Evolutionary conservation across 2,888 invertebrate species (phyloP), one percentile per base, ranked within the genome.

Genomic region (Erannis defoliaria): DNA sequence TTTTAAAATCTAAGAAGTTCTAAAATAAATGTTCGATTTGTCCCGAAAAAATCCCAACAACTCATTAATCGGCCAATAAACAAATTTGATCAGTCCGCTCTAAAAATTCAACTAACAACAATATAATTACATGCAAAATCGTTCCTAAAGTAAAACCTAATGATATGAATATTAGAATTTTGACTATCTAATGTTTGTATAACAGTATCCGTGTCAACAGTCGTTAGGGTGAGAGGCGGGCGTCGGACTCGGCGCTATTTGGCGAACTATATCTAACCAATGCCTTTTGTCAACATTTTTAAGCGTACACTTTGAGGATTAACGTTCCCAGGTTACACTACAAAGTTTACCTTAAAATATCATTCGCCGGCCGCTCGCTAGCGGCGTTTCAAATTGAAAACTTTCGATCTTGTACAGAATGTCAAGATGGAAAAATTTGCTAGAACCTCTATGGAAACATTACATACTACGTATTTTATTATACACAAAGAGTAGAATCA

Each of bases 81-180:
- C 80, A 75, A 83, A 85, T 79, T 78, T 72, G 71, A 73, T 85
- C 86, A 86, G 84, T 86, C 82, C 76, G 77, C 77, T 80, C 73
- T 76, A 82, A 83, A 73, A 75, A 80, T 78, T 82, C 77, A 87
- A 86, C 82, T 84, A 82, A 85, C 80, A 84, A 81, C 80, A 75
- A 68, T 75, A 70, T 58, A 75, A 76, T 76, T 74, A 82, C 77
- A 78, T 78, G 80, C 80, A 84, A 85, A 88, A 86, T 84, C 82
- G 82, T 80, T 78, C 81, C 90, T 92, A 91, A 91, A 90, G 87
- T 92, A 91, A 88, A 88, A 91, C 79, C 92, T 93, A 93, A 91
- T 93, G 92, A 93, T 93, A 93, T 93, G 92, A 89, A 91, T 84
- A 87, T 84, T 87, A 88, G 67, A 92, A 92, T 92, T 92, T 91